Evolutionary conservation across 2,888 invertebrate species (phyloP).

Genomic region (Dynastes hyllus): DNA sequence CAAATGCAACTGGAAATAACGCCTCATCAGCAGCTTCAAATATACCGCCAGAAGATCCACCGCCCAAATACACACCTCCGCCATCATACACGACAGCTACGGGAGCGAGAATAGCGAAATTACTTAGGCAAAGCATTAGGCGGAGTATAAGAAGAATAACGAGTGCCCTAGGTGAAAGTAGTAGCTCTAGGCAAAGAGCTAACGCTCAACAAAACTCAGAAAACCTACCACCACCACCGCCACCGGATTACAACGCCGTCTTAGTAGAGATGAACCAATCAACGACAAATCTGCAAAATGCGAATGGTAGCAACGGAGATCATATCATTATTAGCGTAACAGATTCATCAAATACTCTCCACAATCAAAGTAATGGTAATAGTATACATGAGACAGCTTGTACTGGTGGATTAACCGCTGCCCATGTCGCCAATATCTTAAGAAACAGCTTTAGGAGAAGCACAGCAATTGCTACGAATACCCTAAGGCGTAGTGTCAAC

Average conservation of each 20-base stretch:
- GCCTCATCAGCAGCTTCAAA: conserved; percentile 61
- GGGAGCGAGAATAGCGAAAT: conserved; percentile 85
- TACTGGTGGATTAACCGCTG: conserved; percentile 72
- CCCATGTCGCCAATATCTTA: conserved; percentile 75
- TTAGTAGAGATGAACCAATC: conserved; percentile 76
- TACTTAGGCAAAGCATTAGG: conserved; percentile 84
- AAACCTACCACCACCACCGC: conserved; percentile 70
- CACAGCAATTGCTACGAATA: conserved; percentile 66
- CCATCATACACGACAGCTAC: conserved; percentile 95
- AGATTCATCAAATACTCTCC: conserved; percentile 51
- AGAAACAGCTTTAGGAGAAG: conserved; percentile 75
- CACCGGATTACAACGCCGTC: conserved; percentile 78
- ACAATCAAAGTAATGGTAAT: conserved; percentile 16
- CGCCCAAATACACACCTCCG: conserved; percentile 95
- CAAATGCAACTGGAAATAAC: conserved; percentile 61
- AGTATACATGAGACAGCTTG: conserved; percentile 49
- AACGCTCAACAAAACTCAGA: conserved; percentile 47
- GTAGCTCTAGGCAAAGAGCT: conserved; percentile 41
- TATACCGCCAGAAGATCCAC: conserved; percentile 80
- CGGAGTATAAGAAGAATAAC: conserved; percentile 84
- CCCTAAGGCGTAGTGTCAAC: conserved; percentile 60
- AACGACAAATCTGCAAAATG: background rate
- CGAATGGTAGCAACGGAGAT: background rate
- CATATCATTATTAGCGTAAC: conserved; percentile 54
- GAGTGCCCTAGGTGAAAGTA: conserved; percentile 72